Percentiles rank a stretch among this genome's conserved stretches.
Conservation (phyloP, 2,888 invertebrate genomes). For the Acleris emargana region DNA sequence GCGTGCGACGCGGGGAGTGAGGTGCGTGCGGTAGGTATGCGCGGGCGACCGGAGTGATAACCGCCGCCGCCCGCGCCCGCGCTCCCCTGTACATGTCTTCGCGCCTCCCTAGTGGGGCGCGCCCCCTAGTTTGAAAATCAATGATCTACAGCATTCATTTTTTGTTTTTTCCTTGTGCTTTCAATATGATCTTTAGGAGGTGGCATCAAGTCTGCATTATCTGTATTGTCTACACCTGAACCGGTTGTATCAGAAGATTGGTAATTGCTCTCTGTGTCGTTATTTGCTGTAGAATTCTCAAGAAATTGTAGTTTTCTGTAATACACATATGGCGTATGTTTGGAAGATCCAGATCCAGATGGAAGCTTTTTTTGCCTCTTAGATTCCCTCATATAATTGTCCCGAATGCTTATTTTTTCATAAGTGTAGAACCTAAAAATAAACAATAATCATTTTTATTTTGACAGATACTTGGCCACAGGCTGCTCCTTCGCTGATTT, state of each 20-base stretch:
- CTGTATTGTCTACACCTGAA: constrained; percentile 24
- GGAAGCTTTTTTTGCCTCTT: not conserved
- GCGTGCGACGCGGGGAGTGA: too few relatives aligned
- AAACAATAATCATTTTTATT: too few relatives aligned
- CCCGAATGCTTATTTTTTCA: too few relatives aligned
- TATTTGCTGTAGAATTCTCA: constrained; percentile 11
- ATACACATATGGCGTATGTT: constrained; percentile 31
- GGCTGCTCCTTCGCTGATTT: constrained; percentile 36
- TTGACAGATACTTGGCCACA: constrained; percentile 18
- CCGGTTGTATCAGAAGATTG: constrained; percentile 23
- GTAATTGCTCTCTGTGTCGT: constrained; percentile 31
- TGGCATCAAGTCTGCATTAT: constrained; percentile 30
- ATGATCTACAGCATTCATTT: constrained; percentile 27
- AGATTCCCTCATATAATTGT: too few relatives aligned
- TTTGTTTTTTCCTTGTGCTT: constrained; percentile 32
- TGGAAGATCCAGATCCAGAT: constrained; percentile 8
- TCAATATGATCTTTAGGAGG: constrained; percentile 32
- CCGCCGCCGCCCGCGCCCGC: too few relatives aligned
- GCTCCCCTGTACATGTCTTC: too few relatives aligned
- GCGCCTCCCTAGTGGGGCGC: too few relatives aligned
- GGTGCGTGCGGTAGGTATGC: too few relatives aligned
- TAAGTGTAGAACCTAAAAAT: too few relatives aligned
- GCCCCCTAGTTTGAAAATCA: too few relatives aligned
- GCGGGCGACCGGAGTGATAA: too few relatives aligned
- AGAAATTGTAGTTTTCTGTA: constrained; percentile 24